These are phyloP conservation scores for Empidonax traillii DNA, from an alignment of 2,113 vertebrate species.

Conservation along the genomic window DNA sequence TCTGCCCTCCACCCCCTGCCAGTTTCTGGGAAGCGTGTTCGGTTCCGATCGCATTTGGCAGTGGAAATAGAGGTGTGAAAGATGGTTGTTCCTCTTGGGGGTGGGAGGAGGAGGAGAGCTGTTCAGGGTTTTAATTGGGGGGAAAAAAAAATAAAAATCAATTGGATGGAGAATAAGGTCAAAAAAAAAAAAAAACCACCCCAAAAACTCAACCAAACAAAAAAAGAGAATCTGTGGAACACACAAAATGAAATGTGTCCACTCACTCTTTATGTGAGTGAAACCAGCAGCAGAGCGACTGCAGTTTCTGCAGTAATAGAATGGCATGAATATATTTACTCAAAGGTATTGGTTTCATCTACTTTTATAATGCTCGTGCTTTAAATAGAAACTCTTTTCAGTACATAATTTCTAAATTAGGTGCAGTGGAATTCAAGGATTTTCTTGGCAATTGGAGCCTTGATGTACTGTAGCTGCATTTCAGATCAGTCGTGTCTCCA, in stretches of 20 bases:
- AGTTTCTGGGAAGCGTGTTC: conserved; percentile 14
- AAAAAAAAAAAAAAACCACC: neutral
- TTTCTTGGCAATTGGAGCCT: conserved; percentile 43
- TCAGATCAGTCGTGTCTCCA: conserved; percentile 19
- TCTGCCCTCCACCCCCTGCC: conserved; percentile 37
- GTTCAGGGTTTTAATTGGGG: neutral
- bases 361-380: neutral
- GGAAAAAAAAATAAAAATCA: neutral
- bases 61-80: conserved; percentile 35
- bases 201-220: neutral
- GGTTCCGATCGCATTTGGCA: conserved; percentile 18
- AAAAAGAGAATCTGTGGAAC: neutral
- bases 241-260: neutral
- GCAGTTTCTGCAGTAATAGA: neutral
- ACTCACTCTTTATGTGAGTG: neutral
- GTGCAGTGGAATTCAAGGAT: conserved; percentile 28
- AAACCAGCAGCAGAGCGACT: neutral
- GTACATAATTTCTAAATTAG: conserved; percentile 39
- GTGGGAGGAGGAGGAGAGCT: neutral
- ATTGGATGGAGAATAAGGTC: neutral
- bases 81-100: neutral
- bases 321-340: neutral
- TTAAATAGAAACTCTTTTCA: conserved; percentile 26
- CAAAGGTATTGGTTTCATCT: conserved; percentile 2
- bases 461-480: conserved; percentile 3